Conservation (phyloP, 2,888 invertebrate genomes). For the Pecten maximus region DNA sequence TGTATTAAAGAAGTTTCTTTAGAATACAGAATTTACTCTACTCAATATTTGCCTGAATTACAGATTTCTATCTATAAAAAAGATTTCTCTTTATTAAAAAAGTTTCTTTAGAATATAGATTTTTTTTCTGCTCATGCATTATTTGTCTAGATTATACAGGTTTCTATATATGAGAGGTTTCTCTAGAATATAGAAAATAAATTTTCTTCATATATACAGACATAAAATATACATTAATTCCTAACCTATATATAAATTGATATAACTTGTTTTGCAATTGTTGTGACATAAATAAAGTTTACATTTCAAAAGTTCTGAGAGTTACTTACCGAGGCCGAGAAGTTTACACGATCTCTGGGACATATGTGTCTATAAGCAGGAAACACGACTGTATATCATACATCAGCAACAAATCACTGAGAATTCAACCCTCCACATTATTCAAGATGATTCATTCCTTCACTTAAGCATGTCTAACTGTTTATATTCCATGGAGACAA, state of each 20-base stretch:
- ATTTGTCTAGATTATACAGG: neutral
- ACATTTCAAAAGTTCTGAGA: neutral
- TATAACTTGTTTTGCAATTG: too few species aligned
- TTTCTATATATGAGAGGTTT: neutral
- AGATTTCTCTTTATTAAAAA: neutral
- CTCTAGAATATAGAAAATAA: too few species aligned
- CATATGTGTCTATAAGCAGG: neutral
- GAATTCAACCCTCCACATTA: neutral
- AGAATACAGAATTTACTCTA: too few species aligned
- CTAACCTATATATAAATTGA: too few species aligned
- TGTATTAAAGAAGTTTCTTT: too few species aligned
- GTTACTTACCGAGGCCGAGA: neutral
- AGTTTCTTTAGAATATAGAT: neutral
- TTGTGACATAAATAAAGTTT: neutral
- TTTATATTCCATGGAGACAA: neutral
- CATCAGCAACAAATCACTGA: conserved; percentile 16
- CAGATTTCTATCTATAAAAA: too few species aligned
- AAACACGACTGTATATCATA: neutral
- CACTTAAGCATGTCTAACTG: neutral
- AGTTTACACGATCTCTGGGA: neutral
- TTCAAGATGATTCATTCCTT: conserved; percentile 27
- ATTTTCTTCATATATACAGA: too few species aligned
- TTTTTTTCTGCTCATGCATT: neutral
- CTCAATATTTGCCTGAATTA: too few species aligned
- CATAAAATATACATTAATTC: too few species aligned